Conservation (phyloP, 2,113 vertebrate genomes). For the Miniopterus natalensis region DNA sequence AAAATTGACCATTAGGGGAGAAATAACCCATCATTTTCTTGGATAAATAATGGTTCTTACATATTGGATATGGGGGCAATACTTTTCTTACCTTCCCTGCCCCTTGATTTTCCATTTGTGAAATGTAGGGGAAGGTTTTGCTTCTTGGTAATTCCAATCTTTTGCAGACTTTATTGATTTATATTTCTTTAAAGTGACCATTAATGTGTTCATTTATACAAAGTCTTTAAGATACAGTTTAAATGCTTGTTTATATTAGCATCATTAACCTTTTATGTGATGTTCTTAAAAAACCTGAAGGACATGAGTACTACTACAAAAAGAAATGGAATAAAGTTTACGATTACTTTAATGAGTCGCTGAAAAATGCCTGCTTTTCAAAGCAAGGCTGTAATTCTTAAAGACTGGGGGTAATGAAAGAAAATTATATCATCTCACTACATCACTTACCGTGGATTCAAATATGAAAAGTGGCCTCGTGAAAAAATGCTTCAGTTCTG, state of each 20-base stretch:
- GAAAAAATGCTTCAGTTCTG: constrained; percentile 14
- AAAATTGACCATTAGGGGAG: constrained; percentile 62
- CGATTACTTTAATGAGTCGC: constrained; percentile 71
- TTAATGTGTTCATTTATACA: neutral
- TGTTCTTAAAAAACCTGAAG: constrained; percentile 56
- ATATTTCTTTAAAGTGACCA: neutral
- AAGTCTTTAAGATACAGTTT: constrained; percentile 37
- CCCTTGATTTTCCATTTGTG: constrained; percentile 56
- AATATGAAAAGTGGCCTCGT: constrained; percentile 58
- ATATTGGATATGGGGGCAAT: neutral
- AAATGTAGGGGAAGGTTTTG: neutral
- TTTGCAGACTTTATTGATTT: neutral
- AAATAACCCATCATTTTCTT: constrained; percentile 62
- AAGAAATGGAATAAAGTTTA: constrained; percentile 56
- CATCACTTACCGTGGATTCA: constrained; percentile 64
- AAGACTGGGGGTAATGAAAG: constrained; percentile 58
- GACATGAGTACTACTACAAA: constrained; percentile 14
- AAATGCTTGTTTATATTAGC: constrained; percentile 60
- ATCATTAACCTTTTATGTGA: constrained; percentile 54
- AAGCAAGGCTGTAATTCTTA: constrained; percentile 74
- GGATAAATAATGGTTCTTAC: constrained; percentile 19
- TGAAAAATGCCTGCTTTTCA: constrained; percentile 72
- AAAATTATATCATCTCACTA: constrained; percentile 64
- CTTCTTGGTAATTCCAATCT: neutral
- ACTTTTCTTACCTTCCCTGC: constrained; percentile 1